Evolutionary conservation across 2,797 vertebrate species (phyloP).

Genomic region (Gymnodraco acuticeps): DNA sequence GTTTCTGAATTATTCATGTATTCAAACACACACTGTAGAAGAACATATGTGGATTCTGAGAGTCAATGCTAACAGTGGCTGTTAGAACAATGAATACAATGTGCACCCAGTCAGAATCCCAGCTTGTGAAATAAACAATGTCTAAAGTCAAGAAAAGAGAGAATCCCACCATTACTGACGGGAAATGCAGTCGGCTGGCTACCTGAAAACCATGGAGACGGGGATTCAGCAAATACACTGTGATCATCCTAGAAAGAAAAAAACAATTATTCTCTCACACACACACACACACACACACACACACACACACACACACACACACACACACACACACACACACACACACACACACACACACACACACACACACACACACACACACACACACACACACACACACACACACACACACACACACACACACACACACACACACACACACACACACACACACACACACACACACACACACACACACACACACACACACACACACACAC

Average conservation of each 20-base stretch:
- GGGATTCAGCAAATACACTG: conserved; percentile 52
- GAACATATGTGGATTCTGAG: conserved; percentile 14
- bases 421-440: conserved; percentile 50
- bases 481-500: conserved; percentile 44
- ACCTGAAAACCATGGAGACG: conserved; percentile 51
- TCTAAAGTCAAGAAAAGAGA: conserved; percentile 27
- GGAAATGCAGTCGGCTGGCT: conserved; percentile 50
- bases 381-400: conserved; percentile 45
- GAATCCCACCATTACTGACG: conserved; percentile 28
- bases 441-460: too few species aligned
- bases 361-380: conserved; percentile 46
- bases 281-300: too few species aligned
- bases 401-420: conserved; percentile 25
- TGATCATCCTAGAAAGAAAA: conserved; percentile 54
- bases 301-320: too few species aligned
- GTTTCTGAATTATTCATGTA: conserved; percentile 3
- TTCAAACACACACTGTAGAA: background rate
- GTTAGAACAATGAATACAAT: conserved; percentile 12
- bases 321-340: conserved; percentile 36
- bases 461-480: conserved; percentile 41
- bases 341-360: conserved; percentile 29
- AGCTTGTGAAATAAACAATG: conserved; percentile 51
- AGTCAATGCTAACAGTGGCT: conserved; percentile 3
- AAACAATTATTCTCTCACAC: too few species aligned
- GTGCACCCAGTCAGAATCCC: conserved; percentile 22